Evolutionary conservation across 92 coral and sea anemone genomes (phyloP).

Genomic region (Chrysogorgia sp.): DNA sequence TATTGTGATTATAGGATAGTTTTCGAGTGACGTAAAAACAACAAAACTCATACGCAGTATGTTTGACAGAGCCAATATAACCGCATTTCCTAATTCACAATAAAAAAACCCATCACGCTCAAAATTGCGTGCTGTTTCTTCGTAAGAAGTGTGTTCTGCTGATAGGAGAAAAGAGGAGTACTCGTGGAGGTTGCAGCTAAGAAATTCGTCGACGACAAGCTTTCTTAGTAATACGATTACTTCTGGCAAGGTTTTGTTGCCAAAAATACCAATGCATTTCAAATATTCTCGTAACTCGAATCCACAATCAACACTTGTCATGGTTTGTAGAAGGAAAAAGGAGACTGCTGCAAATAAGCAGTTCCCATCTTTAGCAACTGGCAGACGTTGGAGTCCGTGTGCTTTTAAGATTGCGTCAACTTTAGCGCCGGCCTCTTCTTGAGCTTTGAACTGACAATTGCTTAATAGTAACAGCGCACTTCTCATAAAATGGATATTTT

Average conservation of each 20-base stretch:
- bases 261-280: constrained; percentile 13
- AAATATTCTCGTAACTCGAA: constrained; percentile 21
- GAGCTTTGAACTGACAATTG: background rate
- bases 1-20: constrained; percentile 43
- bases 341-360: too few species aligned
- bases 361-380: constrained; percentile 46
- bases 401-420: constrained; percentile 45
- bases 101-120: constrained; percentile 32
- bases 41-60: too few species aligned
- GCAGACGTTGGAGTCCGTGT: constrained; percentile 27
- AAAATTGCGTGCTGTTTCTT: constrained; percentile 2
- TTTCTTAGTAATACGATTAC: constrained; percentile 33
- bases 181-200: constrained; percentile 37
- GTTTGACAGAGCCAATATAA: constrained; percentile 39
- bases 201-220: constrained; percentile 50
- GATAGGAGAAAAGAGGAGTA: constrained; percentile 39
- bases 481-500: background rate
- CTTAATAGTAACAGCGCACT: constrained; percentile 2
- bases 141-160: constrained; percentile 8
- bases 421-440: background rate
- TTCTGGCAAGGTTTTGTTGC: constrained; percentile 15
- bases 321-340: constrained; percentile 27
- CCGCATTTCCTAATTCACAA: constrained; percentile 49
- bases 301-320: constrained; percentile 27
- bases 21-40: constrained; percentile 41